Evolutionary conservation across 1,140 invertebrate genomes (phyloP).

Genomic region (Zaprionus kolodkinae): DNA sequence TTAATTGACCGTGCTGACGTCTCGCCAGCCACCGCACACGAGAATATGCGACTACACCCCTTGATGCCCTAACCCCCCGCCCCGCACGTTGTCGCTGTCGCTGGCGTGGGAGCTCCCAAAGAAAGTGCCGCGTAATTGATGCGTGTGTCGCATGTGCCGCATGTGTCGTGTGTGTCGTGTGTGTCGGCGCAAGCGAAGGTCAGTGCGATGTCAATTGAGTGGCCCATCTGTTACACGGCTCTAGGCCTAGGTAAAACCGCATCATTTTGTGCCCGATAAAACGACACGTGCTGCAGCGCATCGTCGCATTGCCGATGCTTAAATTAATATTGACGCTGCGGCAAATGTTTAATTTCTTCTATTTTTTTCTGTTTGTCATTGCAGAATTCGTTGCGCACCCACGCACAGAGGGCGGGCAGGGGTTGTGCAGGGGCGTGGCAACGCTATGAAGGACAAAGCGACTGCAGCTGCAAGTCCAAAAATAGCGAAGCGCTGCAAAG

Average conservation of each 20-base stretch:
- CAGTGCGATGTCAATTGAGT: constrained; percentile 46
- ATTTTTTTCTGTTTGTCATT: neutral
- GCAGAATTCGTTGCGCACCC: neutral
- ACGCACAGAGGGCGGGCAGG: constrained; percentile 16
- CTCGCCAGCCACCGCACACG: constrained; percentile 12
- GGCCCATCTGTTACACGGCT: constrained; percentile 26
- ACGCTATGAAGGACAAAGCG: constrained; percentile 39
- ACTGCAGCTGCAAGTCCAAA: constrained; percentile 17
- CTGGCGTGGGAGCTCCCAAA: constrained; percentile 35
- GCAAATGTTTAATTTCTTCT: neutral
- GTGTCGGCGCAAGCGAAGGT: constrained; percentile 44
- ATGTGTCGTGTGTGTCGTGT: constrained; percentile 38
- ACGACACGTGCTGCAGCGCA: constrained; percentile 17
- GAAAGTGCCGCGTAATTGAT: constrained; percentile 72
- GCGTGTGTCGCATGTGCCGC: constrained; percentile 55
- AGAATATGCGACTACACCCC: constrained; percentile 13
- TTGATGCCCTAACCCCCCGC: neutral
- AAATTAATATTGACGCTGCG: constrained; percentile 27
- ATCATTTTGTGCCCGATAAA: constrained; percentile 13
- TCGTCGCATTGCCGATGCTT: constrained; percentile 2
- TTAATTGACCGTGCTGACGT: constrained; percentile 72
- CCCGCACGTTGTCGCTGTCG: no score
- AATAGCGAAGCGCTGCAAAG: constrained; percentile 48
- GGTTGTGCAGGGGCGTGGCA: neutral
- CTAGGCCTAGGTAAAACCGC: constrained; percentile 24